Evolutionary conservation across 2,113 vertebrate genomes (phyloP), one percentile per base, ranked within the genome.

Genomic region (Penelope pileata): DNA sequence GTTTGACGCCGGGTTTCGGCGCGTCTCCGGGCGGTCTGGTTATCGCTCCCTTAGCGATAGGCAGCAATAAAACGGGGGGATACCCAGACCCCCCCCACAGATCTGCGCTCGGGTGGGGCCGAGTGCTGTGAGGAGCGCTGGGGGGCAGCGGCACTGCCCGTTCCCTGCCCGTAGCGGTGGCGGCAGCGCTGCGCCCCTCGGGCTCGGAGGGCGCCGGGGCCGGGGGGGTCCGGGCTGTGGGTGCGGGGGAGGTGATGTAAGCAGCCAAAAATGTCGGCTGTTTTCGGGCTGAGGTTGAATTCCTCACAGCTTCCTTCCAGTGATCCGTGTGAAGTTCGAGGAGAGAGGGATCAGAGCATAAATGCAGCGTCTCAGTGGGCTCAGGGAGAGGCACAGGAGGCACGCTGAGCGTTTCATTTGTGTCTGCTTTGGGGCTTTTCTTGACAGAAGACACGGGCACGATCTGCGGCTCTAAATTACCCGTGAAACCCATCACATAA

Each of bases 221-320:
- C n/a, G n/a, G n/a, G n/a, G n/a, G n/a, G n/a, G 18, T 9, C 63
- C 72, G 83, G 50, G 59, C 83, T 63, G 91, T 73, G 90, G 66
- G 50, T n/a, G 48, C 66, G 30, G 74, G n/a, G 64, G 51, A 86
- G 83, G 68, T 96, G 95, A 94, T 81, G 54, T 94, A 86, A 96
- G 77, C 64, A 66, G 62, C 29, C 73, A 92, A 83, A 84, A 93
- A 92, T 75, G 91, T 40, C 54, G 64, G 51, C 83, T 93, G 0
- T 47, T 92, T 92, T 93, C 88, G 36, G 59, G 48, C 74, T 81
- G 32, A 76, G 88, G 24, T 48, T 79, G 50, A 89, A 6, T 62
- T 34, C 63, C 58, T 1, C 0, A 63, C 19, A 60, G 26, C 53
- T 93, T 80, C 68, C 60, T 96, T 64, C 42, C 11, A 76, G 74